Conservation (phyloP, 2,888 invertebrate species). For the Chromoteleia sp. region DNA sequence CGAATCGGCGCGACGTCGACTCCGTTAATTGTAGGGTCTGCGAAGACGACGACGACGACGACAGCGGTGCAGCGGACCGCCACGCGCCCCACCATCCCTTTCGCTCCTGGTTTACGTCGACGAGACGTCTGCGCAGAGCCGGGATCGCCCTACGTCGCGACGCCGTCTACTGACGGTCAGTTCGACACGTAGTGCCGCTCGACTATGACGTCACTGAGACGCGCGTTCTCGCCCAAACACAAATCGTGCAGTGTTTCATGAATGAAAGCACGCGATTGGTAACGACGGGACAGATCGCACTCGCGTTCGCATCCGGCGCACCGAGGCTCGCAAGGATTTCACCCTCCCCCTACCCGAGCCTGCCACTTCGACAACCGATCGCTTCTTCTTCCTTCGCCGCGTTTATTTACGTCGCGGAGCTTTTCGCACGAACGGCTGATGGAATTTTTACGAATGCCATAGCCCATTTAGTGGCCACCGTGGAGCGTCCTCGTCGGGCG, state of each 20-base stretch:
- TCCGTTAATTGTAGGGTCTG: slow-evolving; percentile 47
- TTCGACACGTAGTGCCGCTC: slow-evolving; percentile 84
- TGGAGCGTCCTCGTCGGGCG: not conserved
- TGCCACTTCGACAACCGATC: not conserved
- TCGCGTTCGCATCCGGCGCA: not conserved
- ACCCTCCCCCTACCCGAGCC: not conserved
- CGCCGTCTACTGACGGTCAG: slow-evolving; percentile 76
- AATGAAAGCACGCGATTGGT: slow-evolving; percentile 75
- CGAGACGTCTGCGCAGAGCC: slow-evolving; percentile 66
- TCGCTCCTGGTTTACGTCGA: slow-evolving; percentile 43
- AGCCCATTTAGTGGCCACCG: not conserved
- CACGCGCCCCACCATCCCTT: slow-evolving; percentile 17
- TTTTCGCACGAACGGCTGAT: too few species aligned
- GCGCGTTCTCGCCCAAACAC: slow-evolving; percentile 72
- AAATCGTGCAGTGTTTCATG: slow-evolving; percentile 73
- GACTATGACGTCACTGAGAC: slow-evolving; percentile 82
- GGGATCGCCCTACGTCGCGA: slow-evolving; percentile 66
- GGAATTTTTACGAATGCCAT: not conserved
- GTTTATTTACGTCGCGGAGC: not conserved
- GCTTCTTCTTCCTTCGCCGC: not conserved
- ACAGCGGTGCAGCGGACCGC: slow-evolving; percentile 25
- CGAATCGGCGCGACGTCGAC: slow-evolving; percentile 43
- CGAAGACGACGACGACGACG: slow-evolving; percentile 27
- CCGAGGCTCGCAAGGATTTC: slow-evolving; percentile 40
- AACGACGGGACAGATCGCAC: slow-evolving; percentile 22